These are phyloP conservation scores for Leptogaster cylindrica DNA, from an alignment of 2,888 invertebrate genomes.

Conservation along the genomic window DNA sequence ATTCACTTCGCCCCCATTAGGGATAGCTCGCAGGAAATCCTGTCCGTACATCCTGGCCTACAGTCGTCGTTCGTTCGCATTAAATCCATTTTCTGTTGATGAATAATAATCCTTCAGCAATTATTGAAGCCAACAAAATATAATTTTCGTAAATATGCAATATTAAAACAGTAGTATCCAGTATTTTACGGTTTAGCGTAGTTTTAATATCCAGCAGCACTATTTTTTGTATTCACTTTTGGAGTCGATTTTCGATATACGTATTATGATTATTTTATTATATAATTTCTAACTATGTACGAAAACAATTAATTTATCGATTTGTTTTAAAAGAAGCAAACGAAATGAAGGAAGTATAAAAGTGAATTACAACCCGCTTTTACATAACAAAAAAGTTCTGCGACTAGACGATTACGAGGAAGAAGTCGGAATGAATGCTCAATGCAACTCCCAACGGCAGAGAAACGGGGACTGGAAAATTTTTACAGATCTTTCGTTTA, in stretches of 20 bases:
- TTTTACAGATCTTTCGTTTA: constrained; percentile 11
- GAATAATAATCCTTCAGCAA: too few relatives aligned
- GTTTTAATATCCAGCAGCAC: too few relatives aligned
- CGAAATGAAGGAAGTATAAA: background rate
- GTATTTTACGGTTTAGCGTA: constrained; percentile 1
- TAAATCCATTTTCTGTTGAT: constrained; percentile 14
- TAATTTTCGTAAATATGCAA: background rate
- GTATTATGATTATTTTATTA: too few relatives aligned
- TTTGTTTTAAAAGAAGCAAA: background rate
- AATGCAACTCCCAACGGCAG: background rate
- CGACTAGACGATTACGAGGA: constrained; percentile 46
- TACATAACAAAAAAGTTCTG: constrained; percentile 21
- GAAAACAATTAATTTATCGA: constrained; percentile 2
- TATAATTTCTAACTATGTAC: too few relatives aligned
- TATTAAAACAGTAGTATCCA: constrained; percentile 14
- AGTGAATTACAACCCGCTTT: constrained; percentile 8
- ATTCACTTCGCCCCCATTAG: background rate
- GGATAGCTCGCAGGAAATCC: background rate
- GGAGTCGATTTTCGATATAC: too few relatives aligned
- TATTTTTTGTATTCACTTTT: too few relatives aligned
- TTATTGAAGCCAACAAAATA: constrained; percentile 22
- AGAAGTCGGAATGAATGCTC: constrained; percentile 44
- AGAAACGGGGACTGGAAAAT: background rate
- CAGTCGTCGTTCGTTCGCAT: constrained; percentile 12
- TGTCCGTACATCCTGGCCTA: background rate